Conservation (phyloP, 2,113 vertebrate genomes). For the Apodemus speciosus region DNA sequence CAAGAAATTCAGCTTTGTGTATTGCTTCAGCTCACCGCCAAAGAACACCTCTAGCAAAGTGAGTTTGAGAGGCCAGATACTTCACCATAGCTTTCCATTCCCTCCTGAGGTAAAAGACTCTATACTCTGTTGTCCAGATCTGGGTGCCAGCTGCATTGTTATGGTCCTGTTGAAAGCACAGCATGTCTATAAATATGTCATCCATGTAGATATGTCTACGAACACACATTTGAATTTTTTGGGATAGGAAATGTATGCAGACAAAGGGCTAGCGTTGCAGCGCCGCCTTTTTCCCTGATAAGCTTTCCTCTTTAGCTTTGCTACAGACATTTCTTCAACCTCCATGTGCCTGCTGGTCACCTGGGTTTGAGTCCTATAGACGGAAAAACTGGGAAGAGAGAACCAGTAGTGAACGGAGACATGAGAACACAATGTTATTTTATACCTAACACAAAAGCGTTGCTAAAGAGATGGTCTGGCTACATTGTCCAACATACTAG, state of each 20-base stretch:
- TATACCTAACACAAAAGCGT: neutral
- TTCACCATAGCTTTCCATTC: neutral
- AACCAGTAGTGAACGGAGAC: neutral
- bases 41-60: neutral
- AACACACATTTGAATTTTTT: neutral
- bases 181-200: neutral
- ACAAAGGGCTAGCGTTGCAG: neutral
- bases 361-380: neutral
- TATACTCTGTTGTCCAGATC: neutral
- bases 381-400: neutral
- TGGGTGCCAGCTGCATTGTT: neutral
- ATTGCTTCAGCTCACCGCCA: neutral
- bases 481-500: neutral
- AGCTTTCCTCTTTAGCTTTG: neutral
- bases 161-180: neutral
- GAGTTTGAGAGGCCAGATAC: neutral
- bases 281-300: neutral
- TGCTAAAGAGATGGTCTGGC: neutral
- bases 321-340: neutral
- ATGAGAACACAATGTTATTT: neutral
- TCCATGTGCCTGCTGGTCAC: neutral
- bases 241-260: neutral
- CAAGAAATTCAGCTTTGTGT: neutral
- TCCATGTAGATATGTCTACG: neutral
- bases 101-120: neutral